Evolutionary conservation across 2,797 vertebrate species (phyloP).

Genomic region (Alauda arvensis): DNA sequence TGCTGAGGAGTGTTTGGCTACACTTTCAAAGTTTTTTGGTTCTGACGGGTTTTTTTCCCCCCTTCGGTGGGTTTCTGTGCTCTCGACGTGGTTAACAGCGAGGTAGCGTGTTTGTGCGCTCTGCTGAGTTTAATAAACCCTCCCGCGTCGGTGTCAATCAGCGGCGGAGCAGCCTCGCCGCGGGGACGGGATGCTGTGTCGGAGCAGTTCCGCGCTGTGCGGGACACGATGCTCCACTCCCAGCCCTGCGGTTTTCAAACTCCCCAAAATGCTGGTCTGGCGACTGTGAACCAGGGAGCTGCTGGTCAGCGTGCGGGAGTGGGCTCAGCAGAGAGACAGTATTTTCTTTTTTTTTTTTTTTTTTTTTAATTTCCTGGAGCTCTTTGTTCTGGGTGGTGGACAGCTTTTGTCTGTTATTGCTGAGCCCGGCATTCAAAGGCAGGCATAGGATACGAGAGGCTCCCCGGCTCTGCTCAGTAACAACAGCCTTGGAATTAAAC

Average conservation of each 20-base stretch:
- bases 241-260: not conserved
- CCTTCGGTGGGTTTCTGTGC: accelerated
- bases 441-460: slow-evolving; percentile 43
- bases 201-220: not conserved
- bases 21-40: not conserved
- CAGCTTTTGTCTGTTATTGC: slow-evolving; percentile 74
- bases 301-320: not conserved
- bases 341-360: not conserved
- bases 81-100: accelerated
- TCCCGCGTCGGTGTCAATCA: not conserved
- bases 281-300: not conserved
- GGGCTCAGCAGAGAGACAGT: not conserved
- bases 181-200: not conserved
- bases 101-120: not conserved
- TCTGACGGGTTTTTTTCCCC: accelerated
- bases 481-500: slow-evolving; percentile 63
- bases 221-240: not conserved
- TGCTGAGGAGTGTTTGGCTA: not conserved
- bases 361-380: slow-evolving; percentile 64
- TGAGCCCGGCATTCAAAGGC: slow-evolving; percentile 69
- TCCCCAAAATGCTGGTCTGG: not conserved
- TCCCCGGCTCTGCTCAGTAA: slow-evolving; percentile 16
- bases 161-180: not conserved
- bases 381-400: slow-evolving; percentile 78
- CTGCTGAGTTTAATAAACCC: not conserved